Base-by-base conservation (phyloP, 2,888 invertebrate species). In the Drosophila quinaria region DNA sequence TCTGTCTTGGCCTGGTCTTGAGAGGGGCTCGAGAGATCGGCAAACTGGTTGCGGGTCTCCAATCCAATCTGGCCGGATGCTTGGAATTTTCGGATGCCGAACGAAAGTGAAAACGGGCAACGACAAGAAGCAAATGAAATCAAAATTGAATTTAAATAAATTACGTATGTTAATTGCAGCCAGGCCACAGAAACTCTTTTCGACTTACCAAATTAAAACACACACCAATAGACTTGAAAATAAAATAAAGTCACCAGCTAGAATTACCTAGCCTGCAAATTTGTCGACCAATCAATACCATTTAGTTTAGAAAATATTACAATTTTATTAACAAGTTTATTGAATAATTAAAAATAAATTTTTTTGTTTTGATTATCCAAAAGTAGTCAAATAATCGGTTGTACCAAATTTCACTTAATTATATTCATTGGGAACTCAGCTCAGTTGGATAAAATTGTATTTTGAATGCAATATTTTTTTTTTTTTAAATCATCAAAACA, bases 71-170 rank as follows among this genome's bases (percentile, higher is more conserved):
- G 69, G 68, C 82, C 79, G 82, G 82, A 80, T 80, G 72, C 63
- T 85, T 71, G 83, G 76, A 74, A 78, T 85, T 84, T 85, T 85
- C 77, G 90, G 88, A 87, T 81, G 84, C 75, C 82, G 35, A 54
- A 85, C 74, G 89, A 85, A 85, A 85, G 90, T 90, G 87, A 85
- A 86, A 86, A 90, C 81, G 66, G 64, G n/a, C 73, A 64, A 65
- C 73, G 66, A 67, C 81, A 80, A 82, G 82, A 89, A 83, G 49
- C 77, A 78, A 68, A 70, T 66, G 74, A 87, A 89, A 81, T 70
- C 50, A 78, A 89, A 82, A 90, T 83, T 86, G 87, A 86, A 90
- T 86, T 86, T 86, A 90, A 90, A 90, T 86, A 90, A 90, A 89
- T 86, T 86, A 90, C 78, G 75, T 88, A 86, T 86, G 86, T 86